Conservation (phyloP, 1,140 invertebrate genomes). For the Drosophila willistoni region DNA sequence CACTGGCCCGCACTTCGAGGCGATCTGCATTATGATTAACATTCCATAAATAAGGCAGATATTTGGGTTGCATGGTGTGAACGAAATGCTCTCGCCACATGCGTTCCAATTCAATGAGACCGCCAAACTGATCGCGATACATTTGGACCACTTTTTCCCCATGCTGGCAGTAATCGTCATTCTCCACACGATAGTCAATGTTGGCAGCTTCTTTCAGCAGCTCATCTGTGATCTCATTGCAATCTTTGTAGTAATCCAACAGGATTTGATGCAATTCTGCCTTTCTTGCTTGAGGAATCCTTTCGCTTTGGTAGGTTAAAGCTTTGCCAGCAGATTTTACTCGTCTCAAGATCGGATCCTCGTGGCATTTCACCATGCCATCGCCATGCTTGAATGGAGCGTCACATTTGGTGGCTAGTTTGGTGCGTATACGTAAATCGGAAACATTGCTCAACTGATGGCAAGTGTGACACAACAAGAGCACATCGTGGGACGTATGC, state of each 20-base stretch:
- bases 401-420: conserved; percentile 86
- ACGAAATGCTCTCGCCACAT: conserved; percentile 92
- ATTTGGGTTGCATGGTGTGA: conserved; percentile 88
- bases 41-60: conserved; percentile 91
- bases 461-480: conserved; percentile 90
- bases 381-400: conserved; percentile 85
- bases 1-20: conserved; percentile 83
- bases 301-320: conserved; percentile 83
- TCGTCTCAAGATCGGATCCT: conserved; percentile 84
- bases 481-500: conserved; percentile 92
- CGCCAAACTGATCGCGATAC: conserved; percentile 84
- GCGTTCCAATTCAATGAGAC: conserved; percentile 88
- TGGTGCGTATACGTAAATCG: conserved; percentile 87
- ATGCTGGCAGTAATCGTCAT: conserved; percentile 86
- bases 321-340: conserved; percentile 88
- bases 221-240: conserved; percentile 83
- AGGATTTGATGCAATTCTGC: conserved; percentile 84
- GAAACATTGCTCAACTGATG: conserved; percentile 89
- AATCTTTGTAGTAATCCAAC: conserved; percentile 83
- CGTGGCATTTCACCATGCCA: conserved; percentile 60
- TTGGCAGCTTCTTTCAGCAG: conserved; percentile 83
- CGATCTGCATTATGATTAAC: conserved; percentile 88
- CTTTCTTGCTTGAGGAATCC: conserved; percentile 85
- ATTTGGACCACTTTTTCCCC: conserved; percentile 88
- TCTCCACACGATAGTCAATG: conserved; percentile 83